Percentiles rank a stretch among this genome's conserved stretches.
Evolutionary conservation across 2,888 invertebrate species (phyloP).

Genomic region (Trissolcus brochymenae): DNA sequence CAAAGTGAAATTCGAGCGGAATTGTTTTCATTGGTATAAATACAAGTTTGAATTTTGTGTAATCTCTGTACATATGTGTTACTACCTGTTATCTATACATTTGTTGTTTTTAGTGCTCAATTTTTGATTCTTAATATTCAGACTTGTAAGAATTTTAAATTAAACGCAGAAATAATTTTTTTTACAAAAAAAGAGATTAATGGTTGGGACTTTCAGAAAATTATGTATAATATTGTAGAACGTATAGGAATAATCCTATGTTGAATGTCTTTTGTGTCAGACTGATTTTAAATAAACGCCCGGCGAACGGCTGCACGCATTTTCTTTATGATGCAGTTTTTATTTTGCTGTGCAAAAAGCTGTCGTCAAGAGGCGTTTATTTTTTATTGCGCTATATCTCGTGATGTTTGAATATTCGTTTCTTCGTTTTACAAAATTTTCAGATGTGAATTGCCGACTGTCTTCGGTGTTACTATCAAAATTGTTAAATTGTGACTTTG

Average conservation of each 20-base stretch:
- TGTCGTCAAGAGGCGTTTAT: conserved; percentile 34
- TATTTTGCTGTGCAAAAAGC: conserved; percentile 11
- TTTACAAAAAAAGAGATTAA: too few species aligned
- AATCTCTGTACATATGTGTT: too few species aligned
- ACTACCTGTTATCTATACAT: too few species aligned
- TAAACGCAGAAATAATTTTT: too few species aligned
- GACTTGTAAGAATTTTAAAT: too few species aligned
- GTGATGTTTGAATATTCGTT: conserved; percentile 27
- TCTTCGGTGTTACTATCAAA: conserved; percentile 72
- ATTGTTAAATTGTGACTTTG: conserved; percentile 73
- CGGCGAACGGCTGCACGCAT: conserved; percentile 13
- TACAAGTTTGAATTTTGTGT: too few species aligned
- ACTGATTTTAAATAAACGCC: conserved; percentile 41
- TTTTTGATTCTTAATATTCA: too few species aligned
- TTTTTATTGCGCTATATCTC: conserved; percentile 19
- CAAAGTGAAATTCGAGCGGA: too few species aligned
- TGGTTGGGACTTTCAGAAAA: too few species aligned
- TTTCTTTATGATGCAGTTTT: not conserved
- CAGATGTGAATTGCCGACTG: conserved; percentile 65
- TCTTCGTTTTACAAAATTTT: conserved; percentile 38
- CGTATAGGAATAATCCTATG: not conserved
- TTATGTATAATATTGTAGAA: too few species aligned
- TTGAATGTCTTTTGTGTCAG: conserved; percentile 35
- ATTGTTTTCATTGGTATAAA: too few species aligned
- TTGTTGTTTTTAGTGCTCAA: too few species aligned